A percentile compares a stretch with the other conserved stretches of the same genome.
Conservation (phyloP, 2,797 vertebrate species). For the Chromis chromis region DNA sequence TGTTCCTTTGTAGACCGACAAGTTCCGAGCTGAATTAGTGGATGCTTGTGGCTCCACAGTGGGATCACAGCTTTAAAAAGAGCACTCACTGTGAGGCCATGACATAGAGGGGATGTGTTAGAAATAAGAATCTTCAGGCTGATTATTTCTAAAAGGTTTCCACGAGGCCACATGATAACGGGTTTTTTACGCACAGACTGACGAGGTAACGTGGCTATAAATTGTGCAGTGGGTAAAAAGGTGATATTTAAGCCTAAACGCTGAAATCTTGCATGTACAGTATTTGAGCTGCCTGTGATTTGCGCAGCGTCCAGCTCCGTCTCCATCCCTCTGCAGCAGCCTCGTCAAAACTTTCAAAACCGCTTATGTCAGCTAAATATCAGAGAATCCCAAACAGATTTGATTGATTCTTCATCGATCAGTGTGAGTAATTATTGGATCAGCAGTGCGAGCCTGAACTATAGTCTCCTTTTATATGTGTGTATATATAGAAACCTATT, state of each 20-base stretch:
- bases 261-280: neutral
- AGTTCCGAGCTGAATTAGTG: slow-evolving; percentile 7
- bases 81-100: neutral
- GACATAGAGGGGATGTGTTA: neutral
- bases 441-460: neutral
- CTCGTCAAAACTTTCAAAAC: slow-evolving; percentile 44
- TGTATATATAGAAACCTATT: neutral
- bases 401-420: neutral
- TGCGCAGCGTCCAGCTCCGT: slow-evolving; percentile 15
- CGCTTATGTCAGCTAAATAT: slow-evolving; percentile 42
- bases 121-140: no score
- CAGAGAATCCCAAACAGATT: neutral
- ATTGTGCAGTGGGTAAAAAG: neutral
- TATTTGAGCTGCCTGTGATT: neutral
- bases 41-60: neutral
- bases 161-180: no score
- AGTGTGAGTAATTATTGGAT: neutral
- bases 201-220: neutral
- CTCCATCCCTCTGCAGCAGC: slow-evolving; percentile 32
- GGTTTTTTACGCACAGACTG: no score
- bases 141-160: neutral
- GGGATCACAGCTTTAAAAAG: no score
- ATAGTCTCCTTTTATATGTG: no score
- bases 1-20: neutral
- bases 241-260: neutral